Evolutionary conservation across 2,797 vertebrate species (phyloP), one percentile per base, ranked within the genome.

Genomic region (Rhyacichthys aspro): DNA sequence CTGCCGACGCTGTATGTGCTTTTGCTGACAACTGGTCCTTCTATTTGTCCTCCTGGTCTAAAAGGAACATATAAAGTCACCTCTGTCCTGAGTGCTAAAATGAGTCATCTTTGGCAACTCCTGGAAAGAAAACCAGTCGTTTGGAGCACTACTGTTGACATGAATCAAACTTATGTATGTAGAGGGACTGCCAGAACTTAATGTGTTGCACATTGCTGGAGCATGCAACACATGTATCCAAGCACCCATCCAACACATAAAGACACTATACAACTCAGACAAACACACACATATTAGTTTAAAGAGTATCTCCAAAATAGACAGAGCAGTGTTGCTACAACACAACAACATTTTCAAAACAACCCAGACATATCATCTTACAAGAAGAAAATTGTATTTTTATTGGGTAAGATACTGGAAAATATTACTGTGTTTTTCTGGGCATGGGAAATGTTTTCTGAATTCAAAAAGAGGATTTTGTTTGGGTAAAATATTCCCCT

Each of bases 131-230:
- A 86, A 71, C 49, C 82, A 81, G 84, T 63, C 48, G 67, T 81
- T 82, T 89, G 82, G 90, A 93, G 83, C 71, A 78, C 89, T 86
- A 82, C 86, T 86, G 86, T 88, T 84, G 84, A 85, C 82, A 87
- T 90, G 86, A 90, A 90, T 92, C 87, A 85, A 91, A 70, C 59
- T 84, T 83, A 84, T 86, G 86, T 81, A 78, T 2, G 41, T 72
- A 67, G 67, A 88, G 32, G 45, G 66, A 71, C 84, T 89, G 91
- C 92, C 90, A 91, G 87, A 46, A 85, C 84, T 88, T 91, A 93
- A 92, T 92, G 89, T 74, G 76, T 92, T 72, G 68, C 91, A 94
- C 89, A 93, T 94, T 93, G 83, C 78, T 79, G 76, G 86, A 83
- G 85, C 84, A 76, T 77, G 76, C 77, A 87, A 83, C 74, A 83